These are phyloP conservation scores for Heliothis subflexa DNA, from an alignment of 1,140 invertebrate genomes.

Conservation along the genomic window DNA sequence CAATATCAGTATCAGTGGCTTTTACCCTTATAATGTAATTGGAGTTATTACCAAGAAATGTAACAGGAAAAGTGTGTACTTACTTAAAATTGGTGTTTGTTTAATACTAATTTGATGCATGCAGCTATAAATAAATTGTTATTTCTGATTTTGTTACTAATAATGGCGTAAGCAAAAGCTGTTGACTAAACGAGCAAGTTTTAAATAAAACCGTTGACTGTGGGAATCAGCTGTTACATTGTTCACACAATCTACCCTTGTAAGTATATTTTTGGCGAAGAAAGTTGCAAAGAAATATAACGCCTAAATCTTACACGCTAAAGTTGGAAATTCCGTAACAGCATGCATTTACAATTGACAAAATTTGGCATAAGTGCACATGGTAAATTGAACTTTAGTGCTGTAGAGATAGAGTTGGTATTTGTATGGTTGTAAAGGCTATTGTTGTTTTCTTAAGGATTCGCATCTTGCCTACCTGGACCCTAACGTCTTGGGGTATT, in stretches of 20 bases:
- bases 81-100: no score
- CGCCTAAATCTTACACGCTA: slow-evolving; percentile 21
- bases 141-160: not conserved
- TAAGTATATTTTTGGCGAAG: slow-evolving; percentile 50
- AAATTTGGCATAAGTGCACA: slow-evolving; percentile 20
- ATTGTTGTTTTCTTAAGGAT: slow-evolving; percentile 75
- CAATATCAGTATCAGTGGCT: no score
- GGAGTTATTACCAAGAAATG: no score
- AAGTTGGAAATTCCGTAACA: slow-evolving; percentile 10
- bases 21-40: no score
- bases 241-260: slow-evolving; percentile 57
- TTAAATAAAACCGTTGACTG: slow-evolving; percentile 69
- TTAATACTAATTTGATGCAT: not conserved
- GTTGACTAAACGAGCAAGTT: slow-evolving; percentile 25
- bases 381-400: slow-evolving; percentile 54
- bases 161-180: not conserved
- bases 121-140: not conserved
- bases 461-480: slow-evolving; percentile 81
- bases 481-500: slow-evolving; percentile 67
- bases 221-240: slow-evolving; percentile 76
- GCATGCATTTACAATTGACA: not conserved
- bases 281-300: slow-evolving; percentile 36
- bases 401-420: slow-evolving; percentile 48
- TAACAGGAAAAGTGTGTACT: no score
- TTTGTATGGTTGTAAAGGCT: slow-evolving; percentile 7